phyloP scores from a whole-genome alignment of 2,113 vertebrate species.

The Seriola dumerili region DNA sequence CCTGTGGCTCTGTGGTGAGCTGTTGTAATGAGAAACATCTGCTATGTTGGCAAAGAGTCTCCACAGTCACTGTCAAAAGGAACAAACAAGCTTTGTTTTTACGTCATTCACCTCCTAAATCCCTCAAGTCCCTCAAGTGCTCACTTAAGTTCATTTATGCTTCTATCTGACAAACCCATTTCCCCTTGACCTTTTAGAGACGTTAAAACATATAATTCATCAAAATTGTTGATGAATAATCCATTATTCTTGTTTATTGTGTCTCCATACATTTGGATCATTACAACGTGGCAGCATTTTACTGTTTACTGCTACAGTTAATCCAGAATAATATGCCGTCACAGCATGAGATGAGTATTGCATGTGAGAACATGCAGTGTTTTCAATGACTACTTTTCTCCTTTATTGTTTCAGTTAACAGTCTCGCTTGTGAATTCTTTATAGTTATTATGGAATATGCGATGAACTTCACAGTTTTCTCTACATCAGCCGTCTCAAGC shows the following conservation, averaged over 20 bases:
- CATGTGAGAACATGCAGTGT: neutral
- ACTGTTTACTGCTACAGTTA: neutral
- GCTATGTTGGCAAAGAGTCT: conserved; percentile 17
- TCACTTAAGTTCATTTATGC: neutral
- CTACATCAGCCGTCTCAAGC: neutral
- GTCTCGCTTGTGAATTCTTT: neutral
- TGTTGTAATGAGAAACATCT: conserved; percentile 48
- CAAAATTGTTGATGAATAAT: too few species aligned
- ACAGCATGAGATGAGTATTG: neutral
- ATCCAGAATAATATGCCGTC: neutral
- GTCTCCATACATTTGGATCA: neutral
- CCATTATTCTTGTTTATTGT: neutral
- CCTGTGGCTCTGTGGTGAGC: conserved; percentile 2
- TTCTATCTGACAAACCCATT: neutral
- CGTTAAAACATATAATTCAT: too few species aligned
- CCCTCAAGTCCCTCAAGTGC: neutral
- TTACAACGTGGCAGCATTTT: neutral
- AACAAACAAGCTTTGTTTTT: conserved; percentile 2
- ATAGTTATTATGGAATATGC: conserved; percentile 1
- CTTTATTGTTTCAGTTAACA: neutral
- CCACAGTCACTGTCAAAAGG: conserved; percentile 1
- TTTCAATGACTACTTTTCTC: neutral
- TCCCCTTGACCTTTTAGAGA: neutral
- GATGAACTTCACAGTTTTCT: neutral
- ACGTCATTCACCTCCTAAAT: neutral